Evolutionary conservation across 2,797 vertebrate genomes (phyloP), one percentile per base, ranked within the genome.

Genomic region (Neosilurus hyrtlii): DNA sequence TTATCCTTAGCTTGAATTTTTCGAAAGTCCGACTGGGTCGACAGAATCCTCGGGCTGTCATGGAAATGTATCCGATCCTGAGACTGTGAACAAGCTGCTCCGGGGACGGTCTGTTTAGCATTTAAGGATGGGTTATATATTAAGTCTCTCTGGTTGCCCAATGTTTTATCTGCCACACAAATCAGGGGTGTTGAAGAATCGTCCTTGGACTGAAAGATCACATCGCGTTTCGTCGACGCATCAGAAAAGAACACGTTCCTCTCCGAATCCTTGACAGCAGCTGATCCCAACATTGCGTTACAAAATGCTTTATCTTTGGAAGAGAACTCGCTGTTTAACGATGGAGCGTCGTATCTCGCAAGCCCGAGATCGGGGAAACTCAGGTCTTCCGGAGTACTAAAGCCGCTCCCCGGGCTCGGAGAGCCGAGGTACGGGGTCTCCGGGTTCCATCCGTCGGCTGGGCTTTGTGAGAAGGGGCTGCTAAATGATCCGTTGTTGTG

Each of bases 401-500:
- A 95, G 89, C 92, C 94, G 81, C 93, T 92, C 78, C 88, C 92
- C 18, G 94, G 94, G 86, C 95, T 95, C 9, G 95, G 93, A 11
- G 95, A 92, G 65, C 94, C 93, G 4, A 95, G 90, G 86, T 95
- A 95, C 0, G 95, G 93, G 0, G 94, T 94, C 87, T 94, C 95
- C 0, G 93, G 89, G 26, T 92, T 89, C 95, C 95, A 95, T 0
- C 92, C 90, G 30, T 95, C 94, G 0, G 93, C 84, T 3, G 95
- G 93, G 87, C 94, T 94, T 86, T 95, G 95, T n/a, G 94, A 94
- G 70, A 95, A 94, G 7, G 95, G 94, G 66, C 93, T 95, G 85
- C 91, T 94, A 82, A 95, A 95, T 12, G 95, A 94, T 56, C 94
- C 94, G 0, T 93, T 92, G 70, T 93, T 89, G 20, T 87, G 92